phyloP scores from a whole-genome alignment of 1,140 invertebrate species.

The Drosophila triauraria region DNA sequence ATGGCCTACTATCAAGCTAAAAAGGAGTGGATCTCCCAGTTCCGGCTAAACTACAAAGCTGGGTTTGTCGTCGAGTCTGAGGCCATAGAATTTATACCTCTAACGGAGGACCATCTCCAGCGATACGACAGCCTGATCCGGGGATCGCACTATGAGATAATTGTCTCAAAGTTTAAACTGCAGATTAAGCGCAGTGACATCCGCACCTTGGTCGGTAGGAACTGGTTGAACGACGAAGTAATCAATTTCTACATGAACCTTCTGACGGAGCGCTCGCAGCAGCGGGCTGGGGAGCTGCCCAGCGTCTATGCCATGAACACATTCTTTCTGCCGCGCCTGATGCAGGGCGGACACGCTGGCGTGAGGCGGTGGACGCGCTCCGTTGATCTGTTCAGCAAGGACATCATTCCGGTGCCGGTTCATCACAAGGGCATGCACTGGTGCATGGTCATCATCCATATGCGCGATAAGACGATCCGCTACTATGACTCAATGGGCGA shows the following conservation, averaged over 20 bases:
- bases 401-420: constrained; percentile 90
- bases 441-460: constrained; percentile 97
- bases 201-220: constrained; percentile 91
- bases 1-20: constrained; percentile 21
- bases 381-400: constrained; percentile 85
- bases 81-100: constrained; percentile 12
- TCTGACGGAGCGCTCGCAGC: constrained; percentile 89
- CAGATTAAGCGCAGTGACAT: constrained; percentile 90
- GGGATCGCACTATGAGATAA: constrained; percentile 47
- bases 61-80: constrained; percentile 29
- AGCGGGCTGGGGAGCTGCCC: constrained; percentile 87
- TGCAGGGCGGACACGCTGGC: constrained; percentile 88
- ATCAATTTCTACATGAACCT: constrained; percentile 86
- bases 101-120: constrained; percentile 20
- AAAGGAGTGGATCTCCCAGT: constrained; percentile 19
- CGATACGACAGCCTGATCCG: constrained; percentile 21
- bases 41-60: constrained; percentile 12
- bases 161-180: constrained; percentile 88
- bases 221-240: constrained; percentile 99
- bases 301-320: constrained; percentile 92
- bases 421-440: constrained; percentile 97
- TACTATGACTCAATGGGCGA: constrained; percentile 98
- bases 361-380: constrained; percentile 95
- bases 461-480: constrained; percentile 90
- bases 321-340: constrained; percentile 96